A percentile compares a stretch with the other conserved stretches of the same genome.
Evolutionary conservation across 2,888 invertebrate species (phyloP).

Genomic region (Cryptocephalus moraei): DNA sequence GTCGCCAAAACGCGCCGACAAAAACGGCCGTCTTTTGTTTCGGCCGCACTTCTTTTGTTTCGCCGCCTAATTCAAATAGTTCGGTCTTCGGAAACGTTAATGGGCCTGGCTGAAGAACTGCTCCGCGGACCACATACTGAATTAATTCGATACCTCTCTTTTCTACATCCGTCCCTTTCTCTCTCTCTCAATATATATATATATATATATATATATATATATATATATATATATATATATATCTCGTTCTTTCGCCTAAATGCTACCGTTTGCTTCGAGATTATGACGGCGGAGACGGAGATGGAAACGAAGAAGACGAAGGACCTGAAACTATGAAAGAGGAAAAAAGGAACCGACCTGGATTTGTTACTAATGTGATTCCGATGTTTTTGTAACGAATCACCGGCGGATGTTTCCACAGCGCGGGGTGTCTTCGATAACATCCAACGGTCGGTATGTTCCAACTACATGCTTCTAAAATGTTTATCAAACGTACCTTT

Average conservation of each 20-base stretch:
- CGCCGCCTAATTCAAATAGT: slow-evolving; percentile 26
- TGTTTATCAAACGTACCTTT: too few relatives aligned
- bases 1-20: slow-evolving; percentile 29
- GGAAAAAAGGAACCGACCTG: slow-evolving; percentile 8
- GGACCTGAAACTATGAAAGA: neutral
- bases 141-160: slow-evolving; percentile 18
- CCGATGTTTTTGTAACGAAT: slow-evolving; percentile 13
- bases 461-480: too few relatives aligned
- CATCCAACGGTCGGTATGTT: too few relatives aligned
- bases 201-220: too few relatives aligned
- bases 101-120: slow-evolving; percentile 18
- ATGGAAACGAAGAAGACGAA: too few relatives aligned
- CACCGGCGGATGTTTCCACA: too few relatives aligned
- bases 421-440: too few relatives aligned
- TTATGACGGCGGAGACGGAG: too few relatives aligned
- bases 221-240: too few relatives aligned
- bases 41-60: slow-evolving; percentile 32
- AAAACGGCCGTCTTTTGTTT: slow-evolving; percentile 30
- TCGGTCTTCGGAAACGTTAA: slow-evolving; percentile 30
- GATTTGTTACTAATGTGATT: slow-evolving; percentile 17
- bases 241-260: slow-evolving; percentile 6
- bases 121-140: slow-evolving; percentile 13
- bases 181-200: too few relatives aligned
- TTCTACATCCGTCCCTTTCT: neutral
- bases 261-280: slow-evolving; percentile 18